These are phyloP conservation scores for Griposia aprilina DNA, from an alignment of 2,888 invertebrate species.

Conservation along the genomic window DNA sequence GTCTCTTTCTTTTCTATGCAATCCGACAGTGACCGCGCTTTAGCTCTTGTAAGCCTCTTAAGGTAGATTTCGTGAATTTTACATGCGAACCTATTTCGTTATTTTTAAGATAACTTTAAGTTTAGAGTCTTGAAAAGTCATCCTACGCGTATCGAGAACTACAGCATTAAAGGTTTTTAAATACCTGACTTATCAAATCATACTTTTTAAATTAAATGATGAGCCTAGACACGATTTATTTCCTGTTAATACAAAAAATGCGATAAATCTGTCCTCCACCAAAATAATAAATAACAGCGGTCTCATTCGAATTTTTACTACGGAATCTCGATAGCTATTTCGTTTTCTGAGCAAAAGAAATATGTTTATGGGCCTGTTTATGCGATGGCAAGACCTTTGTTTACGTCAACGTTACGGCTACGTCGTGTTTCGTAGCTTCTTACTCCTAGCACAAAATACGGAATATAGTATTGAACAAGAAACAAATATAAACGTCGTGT, in stretches of 20 bases:
- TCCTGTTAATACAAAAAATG: conserved; percentile 47
- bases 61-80: not conserved
- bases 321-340: conserved; percentile 66
- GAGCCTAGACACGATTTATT: conserved; percentile 30
- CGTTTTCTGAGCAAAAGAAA: conserved; percentile 68
- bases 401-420: conserved; percentile 64
- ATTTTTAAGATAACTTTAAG: not conserved
- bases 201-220: conserved; percentile 34
- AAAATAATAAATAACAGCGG: conserved; percentile 70
- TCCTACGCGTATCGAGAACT: not conserved
- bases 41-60: too few relatives aligned
- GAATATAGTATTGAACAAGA: conserved; percentile 47
- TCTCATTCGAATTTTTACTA: conserved; percentile 69
- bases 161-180: not conserved
- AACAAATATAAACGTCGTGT: conserved; percentile 32
- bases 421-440: conserved; percentile 52
- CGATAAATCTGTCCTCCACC: conserved; percentile 65
- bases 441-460: conserved; percentile 39
- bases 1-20: too few relatives aligned
- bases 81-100: not conserved
- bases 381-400: conserved; percentile 67
- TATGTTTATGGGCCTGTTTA: conserved; percentile 71
- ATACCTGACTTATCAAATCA: not conserved
- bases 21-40: too few relatives aligned
- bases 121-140: not conserved